phyloP scores from a whole-genome alignment of 2,113 vertebrate species.

The Marmota monax region DNA sequence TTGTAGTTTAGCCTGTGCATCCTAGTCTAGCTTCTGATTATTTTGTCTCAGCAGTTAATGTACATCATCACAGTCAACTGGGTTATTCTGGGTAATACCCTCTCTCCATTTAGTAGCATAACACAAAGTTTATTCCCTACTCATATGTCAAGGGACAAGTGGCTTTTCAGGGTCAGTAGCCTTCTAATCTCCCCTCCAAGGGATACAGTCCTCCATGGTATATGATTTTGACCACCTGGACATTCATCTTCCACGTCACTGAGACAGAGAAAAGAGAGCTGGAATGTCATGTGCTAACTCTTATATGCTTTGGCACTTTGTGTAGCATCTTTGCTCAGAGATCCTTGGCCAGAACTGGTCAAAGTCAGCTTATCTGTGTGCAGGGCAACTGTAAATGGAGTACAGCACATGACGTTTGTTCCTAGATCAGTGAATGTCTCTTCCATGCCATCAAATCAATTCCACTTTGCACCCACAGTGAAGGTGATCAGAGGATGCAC shows the following conservation, averaged over 20 bases:
- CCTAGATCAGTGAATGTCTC: not conserved
- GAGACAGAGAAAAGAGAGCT: not conserved
- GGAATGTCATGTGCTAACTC: not conserved
- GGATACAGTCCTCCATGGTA: not conserved
- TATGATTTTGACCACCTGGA: not conserved
- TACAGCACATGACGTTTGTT: not conserved
- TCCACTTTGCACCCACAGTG: not conserved
- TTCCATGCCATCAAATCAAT: not conserved
- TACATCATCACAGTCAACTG: not conserved
- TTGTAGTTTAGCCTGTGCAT: not conserved
- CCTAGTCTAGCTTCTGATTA: not conserved
- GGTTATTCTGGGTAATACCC: not conserved
- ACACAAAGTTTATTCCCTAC: not conserved
- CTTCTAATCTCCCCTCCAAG: not conserved
- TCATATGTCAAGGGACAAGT: not conserved
- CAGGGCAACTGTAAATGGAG: not conserved
- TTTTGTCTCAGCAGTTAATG: not conserved
- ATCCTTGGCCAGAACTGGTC: not conserved
- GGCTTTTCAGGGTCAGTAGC: not conserved
- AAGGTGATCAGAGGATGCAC: fast-evolving
- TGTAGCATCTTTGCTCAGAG: not conserved
- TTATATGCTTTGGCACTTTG: not conserved
- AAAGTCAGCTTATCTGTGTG: not conserved
- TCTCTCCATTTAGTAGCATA: not conserved
- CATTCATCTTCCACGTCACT: not conserved